Evolutionary conservation across 2,113 vertebrate genomes (phyloP).

Genomic region (Merops nubicus): DNA sequence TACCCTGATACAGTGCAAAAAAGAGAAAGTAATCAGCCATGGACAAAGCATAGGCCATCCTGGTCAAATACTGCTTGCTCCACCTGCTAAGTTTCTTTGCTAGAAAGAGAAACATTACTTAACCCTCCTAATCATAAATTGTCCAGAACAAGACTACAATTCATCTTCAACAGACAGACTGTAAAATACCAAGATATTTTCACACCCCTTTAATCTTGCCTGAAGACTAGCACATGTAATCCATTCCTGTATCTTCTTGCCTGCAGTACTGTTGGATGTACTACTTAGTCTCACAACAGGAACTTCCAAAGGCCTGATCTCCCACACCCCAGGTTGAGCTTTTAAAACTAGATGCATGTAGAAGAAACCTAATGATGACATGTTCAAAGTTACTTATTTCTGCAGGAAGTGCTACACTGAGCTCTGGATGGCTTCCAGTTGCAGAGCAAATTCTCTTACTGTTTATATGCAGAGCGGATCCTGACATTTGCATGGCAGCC

Average conservation of each 20-base stretch:
- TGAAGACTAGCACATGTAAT: background rate
- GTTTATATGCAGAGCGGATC: background rate
- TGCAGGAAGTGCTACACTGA: background rate
- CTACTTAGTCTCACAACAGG: background rate
- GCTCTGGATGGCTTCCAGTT: background rate
- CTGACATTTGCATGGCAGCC: background rate
- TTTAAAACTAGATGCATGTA: background rate
- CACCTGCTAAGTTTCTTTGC: background rate
- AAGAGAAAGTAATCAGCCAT: background rate
- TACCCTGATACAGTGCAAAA: background rate
- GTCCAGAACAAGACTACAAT: background rate
- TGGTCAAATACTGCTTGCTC: background rate
- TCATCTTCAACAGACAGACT: background rate
- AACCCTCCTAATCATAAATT: background rate
- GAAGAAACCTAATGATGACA: background rate
- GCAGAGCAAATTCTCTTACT: background rate
- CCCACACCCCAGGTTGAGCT: background rate
- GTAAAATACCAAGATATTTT: background rate
- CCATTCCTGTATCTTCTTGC: background rate
- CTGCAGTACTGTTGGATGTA: background rate
- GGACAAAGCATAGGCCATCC: background rate
- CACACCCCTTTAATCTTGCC: background rate
- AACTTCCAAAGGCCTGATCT: background rate
- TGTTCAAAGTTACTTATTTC: background rate
- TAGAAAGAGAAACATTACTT: background rate